Evolutionary conservation across 1,140 invertebrate species (phyloP), one percentile per base, ranked within the genome.

Genomic region (Platorchestia sp.): DNA sequence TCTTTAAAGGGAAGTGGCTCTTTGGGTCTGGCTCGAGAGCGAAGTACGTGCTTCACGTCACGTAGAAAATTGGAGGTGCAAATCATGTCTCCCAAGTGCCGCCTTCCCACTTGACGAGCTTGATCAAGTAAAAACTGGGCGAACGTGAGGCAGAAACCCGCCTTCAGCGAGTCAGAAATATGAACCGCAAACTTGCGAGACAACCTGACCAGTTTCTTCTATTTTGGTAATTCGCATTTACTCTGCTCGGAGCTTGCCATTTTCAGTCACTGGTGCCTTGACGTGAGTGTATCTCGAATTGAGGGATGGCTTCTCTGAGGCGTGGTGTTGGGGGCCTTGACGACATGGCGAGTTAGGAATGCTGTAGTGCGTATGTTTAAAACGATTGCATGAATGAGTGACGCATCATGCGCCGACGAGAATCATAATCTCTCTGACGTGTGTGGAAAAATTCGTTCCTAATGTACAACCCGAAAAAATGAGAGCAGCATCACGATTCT

Each of bases 41-140:
- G 91, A 93, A 93, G 91, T 93, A 47, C 91, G 91, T 93, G 91
- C 91, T 93, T 93, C 91, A 93, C 91, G 91, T 93, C 91, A 93
- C 45, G 91, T 93, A 93, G 91, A 93, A 93, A 93, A 93, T 93
- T 93, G 91, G 91, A 93, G 91, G 91, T 44, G 91, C 91, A 93
- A 93, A 93, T 93, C 91, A 93, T 93, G 91, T 93, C 91, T 93
- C 91, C 91, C 91, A 93, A 44, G 91, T 45, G 91, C 91, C 91
- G 91, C 40, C 91, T 93, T 93, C n/a, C 91, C 16, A 93, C 91
- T 93, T 93, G 91, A 93, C 91, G 91, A 93, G 91, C 44, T 93
- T 93, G 91, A 93, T 93, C 91, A 93, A 93, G 91, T 93, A 93
- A 93, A 93, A 93, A 93, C 91, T n/a, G 41, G 40, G 91, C 91